Percentiles rank a stretch among this genome's conserved stretches.
These are phyloP conservation scores for Sylvilagus bachmani DNA, from an alignment of 2,113 vertebrate species.

Conservation along the genomic window DNA sequence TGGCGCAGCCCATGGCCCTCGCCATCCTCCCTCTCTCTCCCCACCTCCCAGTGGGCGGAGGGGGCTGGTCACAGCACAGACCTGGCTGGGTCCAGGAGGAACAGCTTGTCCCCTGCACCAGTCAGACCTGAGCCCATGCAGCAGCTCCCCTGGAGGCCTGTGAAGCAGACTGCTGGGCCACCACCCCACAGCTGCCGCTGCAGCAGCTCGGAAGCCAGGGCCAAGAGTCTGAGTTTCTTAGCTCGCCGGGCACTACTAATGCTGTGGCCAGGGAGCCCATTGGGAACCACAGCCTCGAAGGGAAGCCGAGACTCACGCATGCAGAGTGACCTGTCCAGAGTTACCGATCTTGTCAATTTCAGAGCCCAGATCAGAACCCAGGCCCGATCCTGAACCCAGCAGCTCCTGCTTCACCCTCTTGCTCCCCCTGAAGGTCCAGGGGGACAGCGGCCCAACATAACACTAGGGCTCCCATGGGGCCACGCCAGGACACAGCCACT, in stretches of 20 bases:
- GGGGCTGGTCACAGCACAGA: neutral
- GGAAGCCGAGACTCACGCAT: neutral
- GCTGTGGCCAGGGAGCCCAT: neutral
- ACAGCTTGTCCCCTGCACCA: neutral
- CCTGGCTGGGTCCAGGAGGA: neutral
- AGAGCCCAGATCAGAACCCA: neutral
- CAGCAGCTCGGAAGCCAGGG: neutral
- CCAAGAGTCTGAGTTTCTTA: neutral
- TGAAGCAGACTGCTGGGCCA: neutral
- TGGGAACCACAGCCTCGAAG: neutral
- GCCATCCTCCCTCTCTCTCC: too few relatives aligned
- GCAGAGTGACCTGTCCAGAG: neutral
- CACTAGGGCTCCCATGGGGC: neutral
- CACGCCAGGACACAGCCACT: neutral
- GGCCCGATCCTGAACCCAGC: neutral
- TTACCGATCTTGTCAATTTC: neutral
- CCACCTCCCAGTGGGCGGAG: too few relatives aligned
- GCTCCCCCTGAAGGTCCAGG: neutral
- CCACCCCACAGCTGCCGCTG: neutral
- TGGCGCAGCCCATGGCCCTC: neutral
- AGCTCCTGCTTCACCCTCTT: neutral
- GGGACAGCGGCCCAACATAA: fast-evolving
- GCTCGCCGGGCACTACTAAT: too few relatives aligned
- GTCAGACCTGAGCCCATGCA: fast-evolving
- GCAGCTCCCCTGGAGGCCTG: neutral